A percentile compares a stretch with the other conserved stretches of the same genome.
phyloP scores from a whole-genome alignment of 2,888 invertebrate genomes.

The Axea sp. region DNA sequence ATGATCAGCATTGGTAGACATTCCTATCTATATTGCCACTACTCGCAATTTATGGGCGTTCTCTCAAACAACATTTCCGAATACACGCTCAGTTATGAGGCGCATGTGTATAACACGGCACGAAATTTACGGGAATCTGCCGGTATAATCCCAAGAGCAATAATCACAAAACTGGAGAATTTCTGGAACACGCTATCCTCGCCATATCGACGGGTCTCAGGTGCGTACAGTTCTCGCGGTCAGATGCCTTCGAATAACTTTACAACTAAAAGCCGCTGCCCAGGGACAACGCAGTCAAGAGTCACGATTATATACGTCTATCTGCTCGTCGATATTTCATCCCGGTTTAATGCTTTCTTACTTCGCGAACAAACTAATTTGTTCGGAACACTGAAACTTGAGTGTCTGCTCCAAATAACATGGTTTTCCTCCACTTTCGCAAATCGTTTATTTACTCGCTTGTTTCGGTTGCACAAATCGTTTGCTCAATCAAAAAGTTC shows the following conservation, averaged over 20 bases:
- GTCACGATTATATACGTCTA: conserved; percentile 4
- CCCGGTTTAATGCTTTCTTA: conserved; percentile 13
- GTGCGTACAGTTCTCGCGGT: conserved; percentile 46
- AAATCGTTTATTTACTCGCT: too few relatives aligned
- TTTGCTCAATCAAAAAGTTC: too few relatives aligned
- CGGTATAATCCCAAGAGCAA: conserved; percentile 50
- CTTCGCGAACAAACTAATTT: conserved; percentile 19
- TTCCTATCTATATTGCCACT: conserved; percentile 48
- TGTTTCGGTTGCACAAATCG: too few relatives aligned
- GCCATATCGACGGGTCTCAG: conserved; percentile 40
- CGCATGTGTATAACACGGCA: conserved; percentile 21
- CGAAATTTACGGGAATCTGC: conserved; percentile 43
- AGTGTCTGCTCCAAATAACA: too few relatives aligned
- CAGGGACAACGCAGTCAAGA: conserved; percentile 23
- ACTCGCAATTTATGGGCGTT: conserved; percentile 42
- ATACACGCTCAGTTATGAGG: conserved; percentile 36
- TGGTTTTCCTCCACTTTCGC: too few relatives aligned
- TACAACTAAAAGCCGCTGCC: conserved; percentile 35
- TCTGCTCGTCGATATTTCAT: conserved; percentile 17
- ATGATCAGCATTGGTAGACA: conserved; percentile 37
- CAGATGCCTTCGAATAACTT: conserved; percentile 42
- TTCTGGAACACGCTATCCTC: conserved; percentile 9
- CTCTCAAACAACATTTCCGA: conserved; percentile 44
- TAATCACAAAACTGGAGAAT: conserved; percentile 54
- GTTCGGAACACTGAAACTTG: too few relatives aligned